These are phyloP conservation scores for Heliconius nattereri DNA, from an alignment of 1,140 invertebrate genomes.

Conservation along the genomic window DNA sequence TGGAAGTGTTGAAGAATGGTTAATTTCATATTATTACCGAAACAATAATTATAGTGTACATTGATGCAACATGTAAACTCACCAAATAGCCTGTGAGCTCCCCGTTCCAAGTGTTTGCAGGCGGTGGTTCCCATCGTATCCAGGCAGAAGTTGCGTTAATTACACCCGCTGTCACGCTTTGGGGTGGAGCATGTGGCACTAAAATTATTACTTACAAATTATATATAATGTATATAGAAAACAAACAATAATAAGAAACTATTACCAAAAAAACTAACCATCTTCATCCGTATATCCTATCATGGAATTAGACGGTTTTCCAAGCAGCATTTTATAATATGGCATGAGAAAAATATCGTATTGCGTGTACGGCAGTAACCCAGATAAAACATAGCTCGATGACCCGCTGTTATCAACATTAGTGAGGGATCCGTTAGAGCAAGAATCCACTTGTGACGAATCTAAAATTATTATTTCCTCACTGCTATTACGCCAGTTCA, in stretches of 20 bases:
- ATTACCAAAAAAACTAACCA: conserved; percentile 78
- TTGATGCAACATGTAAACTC: conserved; percentile 41
- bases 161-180: conserved; percentile 88
- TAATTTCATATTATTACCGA: not conserved
- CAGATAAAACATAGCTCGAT: conserved; percentile 82
- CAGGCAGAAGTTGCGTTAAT: conserved; percentile 88
- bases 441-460: conserved; percentile 55
- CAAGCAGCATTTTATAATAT: conserved; percentile 88
- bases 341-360: conserved; percentile 91
- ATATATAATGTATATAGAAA: not conserved
- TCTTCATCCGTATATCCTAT: conserved; percentile 87
- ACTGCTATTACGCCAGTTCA: conserved; percentile 69
- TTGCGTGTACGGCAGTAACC: conserved; percentile 85
- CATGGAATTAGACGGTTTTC: conserved; percentile 88
- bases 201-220: conserved; percentile 50
- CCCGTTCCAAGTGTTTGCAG: conserved; percentile 87
- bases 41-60: not conserved
- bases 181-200: conserved; percentile 85
- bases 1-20: not conserved
- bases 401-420: conserved; percentile 85
- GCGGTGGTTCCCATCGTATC: conserved; percentile 89
- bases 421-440: conserved; percentile 81
- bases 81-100: conserved; percentile 90
- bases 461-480: conserved; percentile 62
- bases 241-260: not conserved